phyloP scores from a whole-genome alignment of 2,797 vertebrate genomes.

The Octomys mimax region DNA sequence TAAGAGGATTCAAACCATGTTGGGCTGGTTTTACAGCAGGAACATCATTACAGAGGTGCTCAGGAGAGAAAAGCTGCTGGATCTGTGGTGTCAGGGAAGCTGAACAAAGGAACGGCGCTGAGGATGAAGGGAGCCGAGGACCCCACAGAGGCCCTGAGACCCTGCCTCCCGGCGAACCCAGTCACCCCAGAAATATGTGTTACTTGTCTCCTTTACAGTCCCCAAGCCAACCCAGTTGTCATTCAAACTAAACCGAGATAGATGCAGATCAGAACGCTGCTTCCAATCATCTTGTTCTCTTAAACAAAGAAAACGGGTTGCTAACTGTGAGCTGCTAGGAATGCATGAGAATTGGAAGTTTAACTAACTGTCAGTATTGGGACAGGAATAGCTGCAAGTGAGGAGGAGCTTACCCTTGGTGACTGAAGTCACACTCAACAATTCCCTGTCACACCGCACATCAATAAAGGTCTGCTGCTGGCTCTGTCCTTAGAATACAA shows the following conservation, averaged over 20 bases:
- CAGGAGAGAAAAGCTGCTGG: background rate
- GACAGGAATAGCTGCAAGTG: background rate
- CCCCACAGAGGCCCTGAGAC: background rate
- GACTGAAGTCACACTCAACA: background rate
- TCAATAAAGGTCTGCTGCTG: background rate
- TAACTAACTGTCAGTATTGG: background rate
- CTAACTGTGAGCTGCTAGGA: background rate
- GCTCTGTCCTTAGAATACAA: background rate
- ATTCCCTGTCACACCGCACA: background rate
- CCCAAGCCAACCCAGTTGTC: background rate
- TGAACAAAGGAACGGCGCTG: background rate
- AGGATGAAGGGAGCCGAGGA: background rate
- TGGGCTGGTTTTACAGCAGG: background rate
- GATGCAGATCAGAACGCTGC: no score
- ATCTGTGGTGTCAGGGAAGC: background rate
- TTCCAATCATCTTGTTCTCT: background rate
- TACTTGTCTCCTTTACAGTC: background rate
- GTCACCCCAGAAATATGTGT: background rate
- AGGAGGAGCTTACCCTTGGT: background rate
- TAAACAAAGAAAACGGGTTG: background rate
- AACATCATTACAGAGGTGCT: background rate
- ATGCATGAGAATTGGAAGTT: background rate
- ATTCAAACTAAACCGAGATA: background rate
- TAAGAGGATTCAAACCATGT: background rate
- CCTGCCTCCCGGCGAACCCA: background rate